Percentiles rank a stretch among this genome's conserved stretches.
These are phyloP conservation scores for Akabosia matsudoensis DNA, from an alignment of 1,140 invertebrate genomes.

Conservation along the genomic window DNA sequence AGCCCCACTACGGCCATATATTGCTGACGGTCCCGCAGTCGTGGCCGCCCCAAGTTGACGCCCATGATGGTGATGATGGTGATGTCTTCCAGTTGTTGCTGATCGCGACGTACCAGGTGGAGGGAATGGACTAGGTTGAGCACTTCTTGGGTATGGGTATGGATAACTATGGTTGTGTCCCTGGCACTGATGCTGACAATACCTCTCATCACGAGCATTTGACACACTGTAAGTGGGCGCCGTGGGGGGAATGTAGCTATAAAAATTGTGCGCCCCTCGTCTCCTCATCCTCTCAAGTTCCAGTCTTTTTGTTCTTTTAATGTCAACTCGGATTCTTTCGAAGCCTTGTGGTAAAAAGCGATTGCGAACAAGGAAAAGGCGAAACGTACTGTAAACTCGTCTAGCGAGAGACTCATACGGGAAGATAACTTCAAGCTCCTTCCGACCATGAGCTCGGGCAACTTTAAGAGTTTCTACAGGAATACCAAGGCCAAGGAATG, in stretches of 20 bases:
- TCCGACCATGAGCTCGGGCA: constrained; percentile 27
- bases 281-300: constrained; percentile 35
- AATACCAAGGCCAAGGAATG: constrained; percentile 35
- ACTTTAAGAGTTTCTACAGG: constrained; percentile 33
- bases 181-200: constrained; percentile 5
- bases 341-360: constrained; percentile 32
- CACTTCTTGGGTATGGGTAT: constrained; percentile 25
- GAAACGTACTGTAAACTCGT: constrained; percentile 31
- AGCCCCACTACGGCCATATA: constrained; percentile 2
- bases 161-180: constrained; percentile 5
- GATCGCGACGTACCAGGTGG: neutral
- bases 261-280: constrained; percentile 27
- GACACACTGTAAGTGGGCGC: constrained; percentile 32
- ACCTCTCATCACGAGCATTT: neutral
- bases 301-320: constrained; percentile 39
- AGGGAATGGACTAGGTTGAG: constrained; percentile 33
- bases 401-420: constrained; percentile 31
- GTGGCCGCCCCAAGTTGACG: neutral
- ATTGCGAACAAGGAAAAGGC: constrained; percentile 28
- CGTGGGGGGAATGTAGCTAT: constrained; percentile 26
- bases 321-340: constrained; percentile 33
- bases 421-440: constrained; percentile 36
- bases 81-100: constrained; percentile 22
- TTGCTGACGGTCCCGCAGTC: neutral
- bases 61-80: constrained; percentile 29